Percentiles rank a stretch among this genome's conserved stretches.
Conservation (phyloP, 2,888 invertebrate genomes). For the Sinohyriopsis cumingii region DNA sequence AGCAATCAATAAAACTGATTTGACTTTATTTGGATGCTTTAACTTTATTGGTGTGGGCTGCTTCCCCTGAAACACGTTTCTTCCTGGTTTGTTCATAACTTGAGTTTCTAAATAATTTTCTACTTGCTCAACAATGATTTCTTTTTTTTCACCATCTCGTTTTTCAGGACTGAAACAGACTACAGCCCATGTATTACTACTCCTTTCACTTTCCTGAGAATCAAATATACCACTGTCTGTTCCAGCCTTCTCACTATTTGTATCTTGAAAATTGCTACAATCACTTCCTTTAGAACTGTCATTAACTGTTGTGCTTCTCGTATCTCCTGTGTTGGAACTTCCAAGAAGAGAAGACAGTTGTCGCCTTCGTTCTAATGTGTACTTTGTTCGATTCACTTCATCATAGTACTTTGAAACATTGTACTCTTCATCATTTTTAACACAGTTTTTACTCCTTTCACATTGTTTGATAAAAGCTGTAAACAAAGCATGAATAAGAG, state of each 20-base stretch:
- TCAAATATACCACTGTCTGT: constrained; percentile 6
- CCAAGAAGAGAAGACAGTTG: constrained; percentile 50
- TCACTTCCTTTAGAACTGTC: not conserved
- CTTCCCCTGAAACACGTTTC: too few relatives aligned
- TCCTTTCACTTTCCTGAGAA: not conserved
- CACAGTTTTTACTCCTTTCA: constrained; percentile 31
- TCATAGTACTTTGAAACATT: constrained; percentile 51
- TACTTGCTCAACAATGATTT: too few relatives aligned
- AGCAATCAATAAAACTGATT: too few relatives aligned
- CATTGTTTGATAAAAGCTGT: constrained; percentile 49
- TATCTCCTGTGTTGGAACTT: constrained; percentile 29
- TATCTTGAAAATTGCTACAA: not conserved
- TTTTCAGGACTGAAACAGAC: too few relatives aligned
- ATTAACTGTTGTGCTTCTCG: constrained; percentile 6
- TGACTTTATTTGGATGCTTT: too few relatives aligned
- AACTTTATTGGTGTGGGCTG: too few relatives aligned
- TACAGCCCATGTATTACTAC: not conserved
- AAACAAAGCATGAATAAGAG: constrained; percentile 1
- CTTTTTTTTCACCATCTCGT: too few relatives aligned
- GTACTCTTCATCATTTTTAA: constrained; percentile 33
- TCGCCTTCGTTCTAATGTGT: constrained; percentile 49
- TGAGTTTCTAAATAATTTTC: too few relatives aligned
- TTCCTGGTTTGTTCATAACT: too few relatives aligned
- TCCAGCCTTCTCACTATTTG: not conserved
- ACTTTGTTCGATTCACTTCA: constrained; percentile 52